Evolutionary conservation across 2,113 vertebrate species (phyloP), one percentile per base, ranked within the genome.

Genomic region (Channa maculata): DNA sequence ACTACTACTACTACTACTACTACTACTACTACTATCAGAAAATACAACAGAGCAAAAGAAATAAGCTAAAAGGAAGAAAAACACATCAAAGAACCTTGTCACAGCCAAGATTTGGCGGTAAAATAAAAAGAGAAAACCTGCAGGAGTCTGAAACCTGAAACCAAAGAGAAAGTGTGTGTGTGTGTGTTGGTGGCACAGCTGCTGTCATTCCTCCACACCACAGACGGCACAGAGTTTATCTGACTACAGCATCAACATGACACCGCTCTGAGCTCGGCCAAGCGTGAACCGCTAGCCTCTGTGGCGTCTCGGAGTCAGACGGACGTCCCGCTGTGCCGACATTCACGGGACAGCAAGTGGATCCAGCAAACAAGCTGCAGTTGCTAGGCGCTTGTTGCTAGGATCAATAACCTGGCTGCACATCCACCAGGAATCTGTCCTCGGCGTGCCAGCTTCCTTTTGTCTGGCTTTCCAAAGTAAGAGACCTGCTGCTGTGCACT

Each of bases 331-430:
- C 41, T 33, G 65, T 24, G 53, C 37, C 33, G n/a, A 62, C 67
- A 11, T 66, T 60, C n/a, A 13, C 9, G 12, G 11, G 57, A 64
- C 59, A 3, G 60, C 5, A 3, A n/a, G 59, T 7, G 66, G 76
- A 80, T 75, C 71, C 41, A 33, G 66, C 58, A 76, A 57, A 85
- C 73, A 63, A 50, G 49, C 73, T 51, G 58, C 1, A 13, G 82
- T 85, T 74, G 73, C 82, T 55, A 73, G 41, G 77, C 55, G 4
- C 62, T 34, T 13, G 76, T 83, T 71, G 71, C 75, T 71, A 79
- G 66, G 71, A 79, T 65, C 75, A 36, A 36, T 57, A 64, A 58
- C 61, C 68, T 50, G 50, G 62, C 63, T 67, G 73, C 73, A 15
- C 8, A 13, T 73, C 70, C 73, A 55, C n/a, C 61, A 54, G 68